Evolutionary conservation across 2,888 invertebrate species (phyloP).

Genomic region (Synergus laeviventris): DNA sequence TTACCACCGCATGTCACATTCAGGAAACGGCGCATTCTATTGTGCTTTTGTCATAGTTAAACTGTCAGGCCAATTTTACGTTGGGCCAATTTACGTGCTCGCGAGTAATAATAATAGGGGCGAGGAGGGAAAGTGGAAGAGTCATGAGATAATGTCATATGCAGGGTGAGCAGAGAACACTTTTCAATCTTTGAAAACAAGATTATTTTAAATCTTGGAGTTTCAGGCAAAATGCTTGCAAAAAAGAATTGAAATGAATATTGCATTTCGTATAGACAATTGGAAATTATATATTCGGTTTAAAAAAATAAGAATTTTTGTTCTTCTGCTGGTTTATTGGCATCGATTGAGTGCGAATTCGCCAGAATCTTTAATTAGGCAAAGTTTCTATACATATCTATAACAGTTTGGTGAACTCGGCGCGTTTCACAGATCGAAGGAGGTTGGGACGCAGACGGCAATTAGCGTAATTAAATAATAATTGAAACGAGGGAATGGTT

Average conservation of each 20-base stretch:
- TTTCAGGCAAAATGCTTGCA: too few species aligned
- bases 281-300: too few species aligned
- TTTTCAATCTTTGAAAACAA: slow-evolving; percentile 5
- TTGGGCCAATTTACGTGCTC: slow-evolving; percentile 61
- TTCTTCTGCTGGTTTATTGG: not conserved
- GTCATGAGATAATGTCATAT: slow-evolving; percentile 23
- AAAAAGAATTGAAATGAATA: too few species aligned
- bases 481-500: slow-evolving; percentile 70
- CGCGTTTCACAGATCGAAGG: slow-evolving; percentile 58
- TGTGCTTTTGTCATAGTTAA: slow-evolving; percentile 75
- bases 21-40: slow-evolving; percentile 75
- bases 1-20: slow-evolving; percentile 69
- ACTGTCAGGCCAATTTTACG: slow-evolving; percentile 73
- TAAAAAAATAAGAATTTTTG: too few species aligned
- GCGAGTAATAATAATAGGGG: slow-evolving; percentile 47
- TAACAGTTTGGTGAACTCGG: slow-evolving; percentile 50
- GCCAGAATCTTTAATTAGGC: slow-evolving; percentile 46
- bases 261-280: too few species aligned
- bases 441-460: slow-evolving; percentile 61
- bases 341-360: slow-evolving; percentile 44
- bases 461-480: slow-evolving; percentile 74
- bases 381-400: slow-evolving; percentile 46
- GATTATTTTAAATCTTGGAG: not conserved
- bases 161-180: not conserved
- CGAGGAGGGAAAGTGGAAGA: not conserved